phyloP scores from a whole-genome alignment of 2,888 invertebrate species.

The Aspidiotus rigidus region DNA sequence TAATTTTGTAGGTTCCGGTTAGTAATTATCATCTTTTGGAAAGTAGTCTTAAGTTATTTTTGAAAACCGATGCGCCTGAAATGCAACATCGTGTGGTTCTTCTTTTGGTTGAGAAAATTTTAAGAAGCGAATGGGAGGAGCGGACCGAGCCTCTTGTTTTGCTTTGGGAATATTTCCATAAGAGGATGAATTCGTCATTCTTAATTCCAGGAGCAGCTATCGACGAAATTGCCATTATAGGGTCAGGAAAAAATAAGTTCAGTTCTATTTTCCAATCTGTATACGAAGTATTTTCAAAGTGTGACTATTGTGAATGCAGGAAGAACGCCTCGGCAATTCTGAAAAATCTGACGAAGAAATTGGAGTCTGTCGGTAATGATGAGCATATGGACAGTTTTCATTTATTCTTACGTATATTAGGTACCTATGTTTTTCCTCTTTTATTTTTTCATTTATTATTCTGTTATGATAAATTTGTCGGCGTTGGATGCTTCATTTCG shows the following conservation, averaged over 20 bases:
- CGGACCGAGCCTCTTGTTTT: slow-evolving; percentile 47
- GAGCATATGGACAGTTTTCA: slow-evolving; percentile 38
- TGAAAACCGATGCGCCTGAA: slow-evolving; percentile 46
- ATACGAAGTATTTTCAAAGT: too few species aligned
- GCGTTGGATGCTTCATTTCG: too few species aligned
- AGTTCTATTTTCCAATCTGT: too few species aligned
- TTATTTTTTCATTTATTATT: neutral
- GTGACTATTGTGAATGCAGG: too few species aligned
- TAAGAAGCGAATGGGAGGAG: slow-evolving; percentile 45
- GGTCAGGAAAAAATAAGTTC: slow-evolving; percentile 37
- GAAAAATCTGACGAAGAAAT: slow-evolving; percentile 36
- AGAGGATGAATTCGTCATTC: slow-evolving; percentile 50
- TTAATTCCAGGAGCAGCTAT: slow-evolving; percentile 46
- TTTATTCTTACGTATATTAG: slow-evolving; percentile 46
- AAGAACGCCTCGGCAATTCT: slow-evolving; percentile 40
- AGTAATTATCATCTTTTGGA: slow-evolving; percentile 47
- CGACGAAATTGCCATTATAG: slow-evolving; percentile 45
- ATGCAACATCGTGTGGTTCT: slow-evolving; percentile 44
- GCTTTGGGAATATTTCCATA: slow-evolving; percentile 53
- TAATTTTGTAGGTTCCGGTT: slow-evolving; percentile 37
- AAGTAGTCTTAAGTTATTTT: slow-evolving; percentile 45
- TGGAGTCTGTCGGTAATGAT: slow-evolving; percentile 29
- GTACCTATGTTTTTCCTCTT: slow-evolving; percentile 41
- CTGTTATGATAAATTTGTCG: too few species aligned
- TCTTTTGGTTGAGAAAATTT: slow-evolving; percentile 37